Base-by-base conservation (phyloP, 2,113 vertebrate genomes). In the Prunella himalayana region DNA sequence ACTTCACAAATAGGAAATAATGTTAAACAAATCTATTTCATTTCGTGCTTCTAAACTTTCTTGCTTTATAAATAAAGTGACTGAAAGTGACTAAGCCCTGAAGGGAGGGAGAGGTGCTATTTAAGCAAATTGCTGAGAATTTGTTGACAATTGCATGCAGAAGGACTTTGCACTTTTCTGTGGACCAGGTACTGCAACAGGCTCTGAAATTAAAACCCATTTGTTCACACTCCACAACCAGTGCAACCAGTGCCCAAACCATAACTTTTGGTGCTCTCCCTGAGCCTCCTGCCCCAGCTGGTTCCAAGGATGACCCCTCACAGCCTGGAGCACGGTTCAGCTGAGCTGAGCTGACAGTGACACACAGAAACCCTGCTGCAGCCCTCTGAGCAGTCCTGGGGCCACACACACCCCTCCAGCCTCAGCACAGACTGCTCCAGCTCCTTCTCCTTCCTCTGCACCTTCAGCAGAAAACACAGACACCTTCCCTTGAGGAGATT, bases 261-360 rank as follows among this genome's bases (percentile, higher is more conserved):
- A 13, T 2, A 22, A 33, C 28, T 25, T 27, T 1, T 7, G 41
- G 25, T 16, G 41, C 69, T 10, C 11, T 12, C 37, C 15, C 14
- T 16, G 41, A 4, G 20, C 31, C 35, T 59, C n/a, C 49, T 69
- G 53, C n/a, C 79, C 42, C 45, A 33, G 19, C n/a, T 11, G 56
- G 12, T 3, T 5, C 8, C 15, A 10, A 0, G 16, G 11, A 10
- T 5, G 6, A 8, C 15, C 31, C 56, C 11, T 9, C 0, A 0
- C 5, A 69, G 63, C 8, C 37, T 3, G 77, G 44, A 35, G 61
- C 88, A 7, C 10, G 42, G 80, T 2, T 19, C 56, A 71, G 53
- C 65, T 39, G 21, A 25, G 54, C 76, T 8, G 54, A 24, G 87
- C 81, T 37, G 37, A 37, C 24, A 87, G 79, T 0, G 10, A 14